phyloP scores from a whole-genome alignment of 1,140 invertebrate species.

The Cylas formicarius region DNA sequence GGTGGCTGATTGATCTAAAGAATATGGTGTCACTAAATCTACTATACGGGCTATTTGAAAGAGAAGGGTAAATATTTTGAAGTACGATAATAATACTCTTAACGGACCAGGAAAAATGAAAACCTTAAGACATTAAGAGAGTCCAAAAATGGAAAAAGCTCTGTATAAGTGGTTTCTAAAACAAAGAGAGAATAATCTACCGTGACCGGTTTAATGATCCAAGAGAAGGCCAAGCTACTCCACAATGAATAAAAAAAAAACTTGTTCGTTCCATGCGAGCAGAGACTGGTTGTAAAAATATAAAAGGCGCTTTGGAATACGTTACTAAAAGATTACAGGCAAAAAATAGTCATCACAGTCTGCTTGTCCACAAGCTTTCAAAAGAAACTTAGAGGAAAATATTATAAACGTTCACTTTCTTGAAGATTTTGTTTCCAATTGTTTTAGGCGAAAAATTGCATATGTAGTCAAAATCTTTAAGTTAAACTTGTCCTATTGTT shows the following conservation, averaged over 20 bases:
- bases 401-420: not conserved
- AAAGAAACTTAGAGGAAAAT: constrained; percentile 3
- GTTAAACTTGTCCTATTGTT: no score
- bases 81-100: no score
- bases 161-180: constrained; percentile 5
- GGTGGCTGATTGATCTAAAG: no score
- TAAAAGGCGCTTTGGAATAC: not conserved
- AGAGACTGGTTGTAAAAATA: constrained; percentile 1
- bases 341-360: constrained; percentile 1
- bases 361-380: not conserved
- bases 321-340: constrained; percentile 1
- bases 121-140: not conserved
- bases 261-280: constrained; percentile 1
- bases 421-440: no score
- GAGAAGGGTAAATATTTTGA: no score
- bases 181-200: no score
- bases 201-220: no score
- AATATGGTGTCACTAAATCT: no score
- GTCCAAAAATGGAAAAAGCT: constrained; percentile 2
- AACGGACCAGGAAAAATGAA: constrained; percentile 2
- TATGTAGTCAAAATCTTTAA: no score
- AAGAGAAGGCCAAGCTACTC: not conserved
- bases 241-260: not conserved
- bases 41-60: no score
- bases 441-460: no score